Conservation (phyloP, 2,888 invertebrate genomes). For the Stegophylla sp. region DNA sequence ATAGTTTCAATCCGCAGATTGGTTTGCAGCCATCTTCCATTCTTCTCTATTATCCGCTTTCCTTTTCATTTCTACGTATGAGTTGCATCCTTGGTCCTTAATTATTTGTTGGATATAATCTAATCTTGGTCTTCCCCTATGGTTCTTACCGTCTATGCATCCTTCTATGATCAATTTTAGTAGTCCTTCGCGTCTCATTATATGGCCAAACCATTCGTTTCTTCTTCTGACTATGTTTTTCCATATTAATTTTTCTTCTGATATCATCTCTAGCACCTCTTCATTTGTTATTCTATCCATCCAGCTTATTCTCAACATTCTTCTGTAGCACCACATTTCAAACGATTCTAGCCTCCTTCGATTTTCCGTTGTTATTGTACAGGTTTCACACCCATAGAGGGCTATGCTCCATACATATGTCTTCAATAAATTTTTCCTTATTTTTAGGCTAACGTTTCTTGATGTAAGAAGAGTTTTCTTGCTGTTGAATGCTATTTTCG, state of each 20-base stretch:
- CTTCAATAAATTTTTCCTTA: conserved; percentile 25
- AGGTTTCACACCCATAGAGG: conserved; percentile 24
- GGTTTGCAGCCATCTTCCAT: conserved; percentile 21
- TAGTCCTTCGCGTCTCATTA: too few species aligned
- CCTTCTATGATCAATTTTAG: too few species aligned
- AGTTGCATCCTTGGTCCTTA: too few species aligned
- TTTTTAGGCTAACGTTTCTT: conserved; percentile 16
- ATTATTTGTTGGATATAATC: not conserved
- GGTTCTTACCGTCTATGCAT: not conserved
- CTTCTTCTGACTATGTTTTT: too few species aligned
- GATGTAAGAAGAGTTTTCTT: conserved; percentile 14
- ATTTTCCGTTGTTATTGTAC: conserved; percentile 13
- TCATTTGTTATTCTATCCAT: conserved; percentile 33
- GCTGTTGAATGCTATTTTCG: not conserved
- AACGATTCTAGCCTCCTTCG: conserved; percentile 10
- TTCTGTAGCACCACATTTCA: conserved; percentile 33
- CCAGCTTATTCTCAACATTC: conserved; percentile 29
- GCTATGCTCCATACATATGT: conserved; percentile 25
- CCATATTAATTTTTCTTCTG: not conserved
- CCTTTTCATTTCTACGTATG: conserved; percentile 12
- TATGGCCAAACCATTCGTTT: too few species aligned
- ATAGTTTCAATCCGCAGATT: conserved; percentile 18
- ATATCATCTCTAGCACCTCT: conserved; percentile 17
- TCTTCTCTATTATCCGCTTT: conserved; percentile 12
- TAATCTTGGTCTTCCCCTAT: not conserved